These are phyloP conservation scores for Pygmarrhopalites habei DNA, from an alignment of 1,140 invertebrate genomes.

Conservation along the genomic window DNA sequence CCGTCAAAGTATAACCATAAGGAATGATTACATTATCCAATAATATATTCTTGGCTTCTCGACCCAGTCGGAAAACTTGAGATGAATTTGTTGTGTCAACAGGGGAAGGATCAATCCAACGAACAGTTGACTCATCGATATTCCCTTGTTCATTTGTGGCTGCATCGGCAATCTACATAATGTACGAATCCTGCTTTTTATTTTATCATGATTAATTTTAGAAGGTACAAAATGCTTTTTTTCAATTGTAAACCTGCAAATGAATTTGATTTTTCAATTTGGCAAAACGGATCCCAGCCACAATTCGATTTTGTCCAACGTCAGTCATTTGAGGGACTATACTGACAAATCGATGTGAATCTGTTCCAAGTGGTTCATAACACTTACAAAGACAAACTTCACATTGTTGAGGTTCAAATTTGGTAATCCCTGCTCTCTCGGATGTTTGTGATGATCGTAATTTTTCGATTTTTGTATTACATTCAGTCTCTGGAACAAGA, in stretches of 20 bases:
- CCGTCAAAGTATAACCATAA: slow-evolving; percentile 13
- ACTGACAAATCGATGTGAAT: slow-evolving; percentile 14
- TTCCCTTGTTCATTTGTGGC: neutral
- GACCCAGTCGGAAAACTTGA: slow-evolving; percentile 12
- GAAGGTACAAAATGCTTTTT: too few species aligned
- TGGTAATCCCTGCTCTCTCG: slow-evolving; percentile 16
- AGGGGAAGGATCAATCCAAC: neutral
- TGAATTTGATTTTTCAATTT: slow-evolving; percentile 17
- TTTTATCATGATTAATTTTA: neutral
- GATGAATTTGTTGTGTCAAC: neutral
- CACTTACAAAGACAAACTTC: slow-evolving; percentile 23
- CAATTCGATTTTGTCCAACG: neutral
- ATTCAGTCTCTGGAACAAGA: neutral
- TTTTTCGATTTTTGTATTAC: neutral
- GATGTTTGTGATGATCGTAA: neutral
- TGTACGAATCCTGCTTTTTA: too few species aligned
- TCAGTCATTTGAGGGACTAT: slow-evolving; percentile 12
- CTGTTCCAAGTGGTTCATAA: slow-evolving; percentile 14
- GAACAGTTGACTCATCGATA: neutral
- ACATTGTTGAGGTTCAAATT: slow-evolving; percentile 17
- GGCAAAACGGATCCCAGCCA: slow-evolving; percentile 11
- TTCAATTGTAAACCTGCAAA: neutral
- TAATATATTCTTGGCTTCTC: slow-evolving; percentile 3
- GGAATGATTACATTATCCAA: slow-evolving; percentile 17
- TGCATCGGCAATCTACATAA: slow-evolving; percentile 17